Conservation (phyloP, 2,888 invertebrate genomes). For the Yponomeuta evonymella region DNA sequence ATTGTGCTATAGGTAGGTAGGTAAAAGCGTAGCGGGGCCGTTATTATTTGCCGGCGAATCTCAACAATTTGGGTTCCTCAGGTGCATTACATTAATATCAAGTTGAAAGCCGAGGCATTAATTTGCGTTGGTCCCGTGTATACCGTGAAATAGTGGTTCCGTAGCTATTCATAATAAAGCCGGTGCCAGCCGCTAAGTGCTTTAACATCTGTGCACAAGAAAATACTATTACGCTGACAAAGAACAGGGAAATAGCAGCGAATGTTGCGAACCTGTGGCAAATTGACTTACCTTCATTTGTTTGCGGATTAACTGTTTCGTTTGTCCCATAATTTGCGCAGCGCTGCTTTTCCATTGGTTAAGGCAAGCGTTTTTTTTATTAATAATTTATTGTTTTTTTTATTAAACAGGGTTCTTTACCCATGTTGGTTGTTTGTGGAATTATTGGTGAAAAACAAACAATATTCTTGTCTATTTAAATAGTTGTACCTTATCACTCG, state of each 20-base stretch:
- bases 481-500: too few species aligned
- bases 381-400: too few species aligned
- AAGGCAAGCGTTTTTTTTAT: neutral
- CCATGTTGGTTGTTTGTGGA: too few species aligned
- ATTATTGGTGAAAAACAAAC: too few species aligned
- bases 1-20: neutral
- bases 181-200: constrained; percentile 69
- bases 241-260: constrained; percentile 35
- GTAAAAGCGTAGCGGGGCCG: constrained; percentile 30
- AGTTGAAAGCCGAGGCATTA: constrained; percentile 67
- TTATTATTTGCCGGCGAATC: constrained; percentile 50
- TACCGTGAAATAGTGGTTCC: constrained; percentile 74
- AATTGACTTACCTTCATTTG: neutral
- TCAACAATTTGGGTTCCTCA: constrained; percentile 66
- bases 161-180: constrained; percentile 74
- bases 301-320: neutral
- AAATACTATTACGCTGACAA: constrained; percentile 65
- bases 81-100: constrained; percentile 74
- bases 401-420: too few species aligned
- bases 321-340: neutral
- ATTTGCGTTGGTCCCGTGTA: constrained; percentile 66
- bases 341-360: neutral
- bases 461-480: too few species aligned
- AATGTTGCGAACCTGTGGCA: neutral
- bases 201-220: constrained; percentile 59